Percentiles rank a stretch among this genome's conserved stretches.
Conservation (phyloP, 2,888 invertebrate genomes). For the Girardia tigrina region DNA sequence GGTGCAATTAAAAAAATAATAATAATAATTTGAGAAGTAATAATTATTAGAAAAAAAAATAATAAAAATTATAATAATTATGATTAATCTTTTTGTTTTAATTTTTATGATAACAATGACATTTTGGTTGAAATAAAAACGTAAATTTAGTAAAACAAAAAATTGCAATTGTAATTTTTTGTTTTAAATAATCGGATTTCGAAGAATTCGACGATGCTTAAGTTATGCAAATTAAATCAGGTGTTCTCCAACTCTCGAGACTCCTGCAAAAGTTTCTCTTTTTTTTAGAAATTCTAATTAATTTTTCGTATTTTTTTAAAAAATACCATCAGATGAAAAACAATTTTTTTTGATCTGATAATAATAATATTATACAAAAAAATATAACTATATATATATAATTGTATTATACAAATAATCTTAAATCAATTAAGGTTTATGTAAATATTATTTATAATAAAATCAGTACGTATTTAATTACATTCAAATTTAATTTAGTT, state of each 20-base stretch:
- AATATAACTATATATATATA: no score
- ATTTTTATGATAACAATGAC: background rate
- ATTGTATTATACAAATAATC: no score
- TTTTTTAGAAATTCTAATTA: background rate
- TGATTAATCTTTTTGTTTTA: background rate
- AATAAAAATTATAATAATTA: background rate
- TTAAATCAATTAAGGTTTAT: conserved; percentile 4
- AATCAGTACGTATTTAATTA: background rate
- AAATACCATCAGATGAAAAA: background rate
- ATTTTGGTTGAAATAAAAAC: no score
- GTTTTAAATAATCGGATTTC: conserved; percentile 4
- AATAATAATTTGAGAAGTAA: background rate
- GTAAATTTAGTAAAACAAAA: background rate
- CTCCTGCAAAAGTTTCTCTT: background rate
- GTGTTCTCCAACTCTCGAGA: conserved; percentile 5
- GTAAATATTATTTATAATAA: no score
- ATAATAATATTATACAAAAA: conserved; percentile 6
- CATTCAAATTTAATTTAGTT: no score
- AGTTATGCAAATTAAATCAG: conserved; percentile 20
- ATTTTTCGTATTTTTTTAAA: background rate
- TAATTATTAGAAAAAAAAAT: background rate
- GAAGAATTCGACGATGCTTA: conserved; percentile 15
- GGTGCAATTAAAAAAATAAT: background rate
- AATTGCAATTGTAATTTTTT: conserved; percentile 8
- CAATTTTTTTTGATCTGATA: background rate